Evolutionary conservation across 1,140 invertebrate genomes (phyloP).

Genomic region (Trachymyrmex septentrionalis): DNA sequence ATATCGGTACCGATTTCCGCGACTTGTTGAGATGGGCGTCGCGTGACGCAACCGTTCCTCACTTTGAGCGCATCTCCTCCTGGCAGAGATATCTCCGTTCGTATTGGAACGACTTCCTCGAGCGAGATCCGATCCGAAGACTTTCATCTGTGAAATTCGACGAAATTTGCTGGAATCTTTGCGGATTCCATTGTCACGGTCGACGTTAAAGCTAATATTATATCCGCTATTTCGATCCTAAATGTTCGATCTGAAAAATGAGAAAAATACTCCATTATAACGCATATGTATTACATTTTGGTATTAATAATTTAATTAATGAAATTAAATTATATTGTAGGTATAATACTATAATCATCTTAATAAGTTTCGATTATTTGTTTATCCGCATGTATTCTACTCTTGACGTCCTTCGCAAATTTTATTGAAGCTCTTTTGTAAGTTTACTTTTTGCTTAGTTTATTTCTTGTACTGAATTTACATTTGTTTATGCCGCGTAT

Average conservation of each 20-base stretch:
- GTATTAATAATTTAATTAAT: not conserved
- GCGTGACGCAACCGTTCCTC: slow-evolving; percentile 71
- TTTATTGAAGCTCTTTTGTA: too few species aligned
- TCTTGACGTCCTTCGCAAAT: too few species aligned
- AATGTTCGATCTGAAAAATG: not conserved
- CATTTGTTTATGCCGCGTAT: too few species aligned
- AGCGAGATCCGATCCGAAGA: slow-evolving; percentile 31
- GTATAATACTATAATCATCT: too few species aligned
- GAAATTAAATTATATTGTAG: not conserved
- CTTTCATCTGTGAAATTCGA: slow-evolving; percentile 24
- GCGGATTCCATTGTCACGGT: too few species aligned
- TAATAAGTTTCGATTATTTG: too few species aligned
- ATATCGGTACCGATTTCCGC: slow-evolving; percentile 72
- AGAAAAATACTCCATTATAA: not conserved
- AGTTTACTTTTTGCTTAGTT: too few species aligned
- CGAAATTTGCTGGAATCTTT: slow-evolving; percentile 2
- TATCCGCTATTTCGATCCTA: not conserved
- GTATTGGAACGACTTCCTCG: not conserved
- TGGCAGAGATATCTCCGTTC: slow-evolving; percentile 39
- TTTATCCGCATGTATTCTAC: too few species aligned
- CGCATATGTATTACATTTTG: not conserved
- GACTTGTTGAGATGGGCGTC: slow-evolving; percentile 78
- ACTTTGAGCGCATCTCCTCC: not conserved
- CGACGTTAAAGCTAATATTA: not conserved
- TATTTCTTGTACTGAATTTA: too few species aligned